Conservation (phyloP, 2,888 invertebrate genomes). For the Dolomedes plantarius region DNA sequence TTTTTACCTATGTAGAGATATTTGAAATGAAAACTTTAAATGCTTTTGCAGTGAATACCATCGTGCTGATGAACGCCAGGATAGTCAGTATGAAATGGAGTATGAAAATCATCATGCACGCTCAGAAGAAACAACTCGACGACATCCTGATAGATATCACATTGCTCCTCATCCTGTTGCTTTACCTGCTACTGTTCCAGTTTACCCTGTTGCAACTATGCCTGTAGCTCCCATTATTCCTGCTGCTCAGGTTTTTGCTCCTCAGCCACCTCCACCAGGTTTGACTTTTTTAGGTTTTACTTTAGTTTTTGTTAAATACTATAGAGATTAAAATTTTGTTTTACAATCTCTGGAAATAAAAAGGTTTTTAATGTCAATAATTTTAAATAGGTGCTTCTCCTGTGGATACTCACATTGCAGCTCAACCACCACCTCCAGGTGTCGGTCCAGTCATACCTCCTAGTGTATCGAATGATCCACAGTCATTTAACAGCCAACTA, state of each 20-base stretch:
- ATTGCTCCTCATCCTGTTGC: conserved; percentile 26
- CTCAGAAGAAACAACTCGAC: conserved; percentile 23
- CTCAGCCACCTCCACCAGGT: conserved; percentile 70
- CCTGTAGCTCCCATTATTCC: conserved; percentile 25
- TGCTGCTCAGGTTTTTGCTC: conserved; percentile 38
- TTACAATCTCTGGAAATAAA: too few species aligned
- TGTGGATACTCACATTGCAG: conserved; percentile 43
- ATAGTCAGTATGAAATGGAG: conserved; percentile 14
- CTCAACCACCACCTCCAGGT: conserved; percentile 70
- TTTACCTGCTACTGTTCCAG: conserved; percentile 4
- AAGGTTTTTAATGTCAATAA: too few species aligned
- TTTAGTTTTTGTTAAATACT: too few species aligned
- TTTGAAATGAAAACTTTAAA: too few species aligned
- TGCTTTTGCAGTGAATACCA: neutral
- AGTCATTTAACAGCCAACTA: conserved; percentile 16
- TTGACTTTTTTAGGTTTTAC: neutral
- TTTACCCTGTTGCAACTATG: conserved; percentile 28
- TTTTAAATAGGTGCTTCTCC: conserved; percentile 53
- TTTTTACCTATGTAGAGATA: too few species aligned
- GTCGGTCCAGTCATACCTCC: conserved; percentile 61
- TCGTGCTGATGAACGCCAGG: conserved; percentile 11
- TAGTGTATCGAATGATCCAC: conserved; percentile 17
- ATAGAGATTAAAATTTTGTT: too few species aligned
- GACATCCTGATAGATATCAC: conserved; percentile 43
- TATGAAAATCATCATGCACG: conserved; percentile 2